Conservation (phyloP, 1,140 invertebrate species). For the Sarcophaga bullata region DNA sequence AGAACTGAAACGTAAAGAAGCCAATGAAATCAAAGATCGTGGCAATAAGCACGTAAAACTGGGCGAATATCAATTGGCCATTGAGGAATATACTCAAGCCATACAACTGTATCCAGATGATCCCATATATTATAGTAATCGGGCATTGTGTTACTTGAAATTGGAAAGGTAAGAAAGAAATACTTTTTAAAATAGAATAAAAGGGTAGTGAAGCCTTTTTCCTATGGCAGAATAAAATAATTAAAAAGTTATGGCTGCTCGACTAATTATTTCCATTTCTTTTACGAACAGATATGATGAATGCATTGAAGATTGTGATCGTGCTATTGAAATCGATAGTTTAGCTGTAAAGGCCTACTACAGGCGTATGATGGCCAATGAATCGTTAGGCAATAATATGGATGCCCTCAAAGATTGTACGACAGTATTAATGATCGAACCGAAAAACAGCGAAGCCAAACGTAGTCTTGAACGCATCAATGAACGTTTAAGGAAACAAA, state of each 20-base stretch:
- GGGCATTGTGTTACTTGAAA: constrained; percentile 88
- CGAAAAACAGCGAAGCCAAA: constrained; percentile 61
- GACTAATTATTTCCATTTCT: no score
- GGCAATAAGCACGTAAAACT: constrained; percentile 86
- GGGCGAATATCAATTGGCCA: constrained; percentile 81
- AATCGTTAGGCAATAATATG: constrained; percentile 59
- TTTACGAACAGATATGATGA: constrained; percentile 50
- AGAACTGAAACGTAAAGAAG: constrained; percentile 64
- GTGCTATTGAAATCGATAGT: constrained; percentile 55
- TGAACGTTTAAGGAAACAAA: constrained; percentile 51
- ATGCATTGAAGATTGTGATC: constrained; percentile 59
- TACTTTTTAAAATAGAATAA: background rate
- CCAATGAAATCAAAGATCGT: constrained; percentile 69
- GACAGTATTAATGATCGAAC: constrained; percentile 57
- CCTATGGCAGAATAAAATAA: no score
- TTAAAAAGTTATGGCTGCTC: no score
- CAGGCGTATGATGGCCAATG: constrained; percentile 63
- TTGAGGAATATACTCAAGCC: constrained; percentile 82
- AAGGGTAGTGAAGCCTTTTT: no score
- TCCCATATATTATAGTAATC: constrained; percentile 85
- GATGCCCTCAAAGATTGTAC: constrained; percentile 63
- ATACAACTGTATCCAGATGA: constrained; percentile 81
- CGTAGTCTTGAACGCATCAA: constrained; percentile 56
- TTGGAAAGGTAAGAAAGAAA: constrained; percentile 74
- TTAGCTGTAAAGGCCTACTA: constrained; percentile 61